phyloP scores from a whole-genome alignment of 1,140 invertebrate species.

The Medauroidea extradentata region DNA sequence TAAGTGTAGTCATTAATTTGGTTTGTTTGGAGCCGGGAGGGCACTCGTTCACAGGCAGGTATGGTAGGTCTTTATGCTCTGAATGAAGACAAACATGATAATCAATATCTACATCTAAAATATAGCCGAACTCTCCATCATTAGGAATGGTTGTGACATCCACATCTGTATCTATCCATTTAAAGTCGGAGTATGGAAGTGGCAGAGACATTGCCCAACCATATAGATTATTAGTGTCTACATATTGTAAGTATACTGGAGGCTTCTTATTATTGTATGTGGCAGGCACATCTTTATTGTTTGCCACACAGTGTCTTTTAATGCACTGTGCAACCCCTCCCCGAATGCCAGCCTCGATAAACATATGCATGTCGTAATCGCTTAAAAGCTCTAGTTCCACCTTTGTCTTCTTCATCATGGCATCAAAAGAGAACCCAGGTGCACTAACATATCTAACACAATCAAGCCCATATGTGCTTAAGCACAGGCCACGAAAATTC shows the following conservation, averaged over 20 bases:
- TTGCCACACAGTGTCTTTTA: conserved; percentile 30
- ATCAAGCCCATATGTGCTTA: conserved; percentile 36
- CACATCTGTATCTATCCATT: conserved; percentile 13
- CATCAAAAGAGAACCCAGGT: conserved; percentile 43
- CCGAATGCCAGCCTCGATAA: conserved; percentile 38
- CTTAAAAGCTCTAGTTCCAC: conserved; percentile 40
- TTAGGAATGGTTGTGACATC: conserved; percentile 8
- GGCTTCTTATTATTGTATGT: conserved; percentile 9
- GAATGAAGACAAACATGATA: conserved; percentile 33
- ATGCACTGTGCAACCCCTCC: conserved; percentile 40
- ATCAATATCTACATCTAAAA: conserved; percentile 32
- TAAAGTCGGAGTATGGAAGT: conserved; percentile 20
- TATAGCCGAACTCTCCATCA: background rate
- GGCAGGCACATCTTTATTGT: conserved; percentile 38
- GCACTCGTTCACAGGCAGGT: conserved; percentile 33
- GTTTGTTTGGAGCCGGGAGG: conserved; percentile 16
- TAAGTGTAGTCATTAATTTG: conserved; percentile 22
- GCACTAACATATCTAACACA: conserved; percentile 37
- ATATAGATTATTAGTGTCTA: conserved; percentile 30
- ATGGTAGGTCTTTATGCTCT: conserved; percentile 40
- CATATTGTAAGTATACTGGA: conserved; percentile 22
- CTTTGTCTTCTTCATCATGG: too few species aligned
- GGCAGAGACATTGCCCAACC: conserved; percentile 22
- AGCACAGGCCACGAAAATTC: conserved; percentile 48
- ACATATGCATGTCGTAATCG: conserved; percentile 38